phyloP scores from a whole-genome alignment of 2,113 vertebrate species.

The Actenoides lindsayi region DNA sequence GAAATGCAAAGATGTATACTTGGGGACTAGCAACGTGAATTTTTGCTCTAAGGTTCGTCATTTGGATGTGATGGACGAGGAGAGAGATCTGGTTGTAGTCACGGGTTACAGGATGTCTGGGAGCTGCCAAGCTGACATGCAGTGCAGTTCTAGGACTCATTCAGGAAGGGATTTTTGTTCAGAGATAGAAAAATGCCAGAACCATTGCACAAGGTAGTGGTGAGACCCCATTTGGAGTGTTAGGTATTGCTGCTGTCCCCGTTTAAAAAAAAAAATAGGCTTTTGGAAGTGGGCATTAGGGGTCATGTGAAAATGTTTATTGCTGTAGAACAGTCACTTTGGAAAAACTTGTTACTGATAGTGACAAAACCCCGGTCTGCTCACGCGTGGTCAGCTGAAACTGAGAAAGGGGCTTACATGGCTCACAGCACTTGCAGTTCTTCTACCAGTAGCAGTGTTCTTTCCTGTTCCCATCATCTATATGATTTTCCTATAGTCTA shows the following conservation, averaged over 20 bases:
- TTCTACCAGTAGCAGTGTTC: neutral
- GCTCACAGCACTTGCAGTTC: neutral
- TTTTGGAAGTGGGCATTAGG: neutral
- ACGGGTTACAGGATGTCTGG: neutral
- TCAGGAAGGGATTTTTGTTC: neutral
- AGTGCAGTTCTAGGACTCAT: neutral
- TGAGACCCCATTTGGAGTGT: neutral
- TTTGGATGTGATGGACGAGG: neutral
- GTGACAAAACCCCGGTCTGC: neutral
- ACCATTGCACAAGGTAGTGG: neutral
- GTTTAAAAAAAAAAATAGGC: neutral
- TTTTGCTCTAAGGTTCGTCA: neutral
- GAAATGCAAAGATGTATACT: neutral
- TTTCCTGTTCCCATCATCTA: neutral
- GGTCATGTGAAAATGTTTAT: neutral
- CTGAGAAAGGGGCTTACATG: neutral
- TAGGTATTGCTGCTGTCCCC: neutral
- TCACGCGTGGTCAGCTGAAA: neutral
- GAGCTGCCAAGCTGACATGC: neutral
- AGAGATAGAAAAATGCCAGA: neutral
- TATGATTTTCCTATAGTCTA: neutral
- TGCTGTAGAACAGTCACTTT: neutral
- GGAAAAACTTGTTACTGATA: neutral
- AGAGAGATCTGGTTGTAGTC: neutral
- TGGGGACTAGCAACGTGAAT: neutral